Base-by-base conservation (phyloP, 2,888 invertebrate species). In the Spialia ferax region DNA sequence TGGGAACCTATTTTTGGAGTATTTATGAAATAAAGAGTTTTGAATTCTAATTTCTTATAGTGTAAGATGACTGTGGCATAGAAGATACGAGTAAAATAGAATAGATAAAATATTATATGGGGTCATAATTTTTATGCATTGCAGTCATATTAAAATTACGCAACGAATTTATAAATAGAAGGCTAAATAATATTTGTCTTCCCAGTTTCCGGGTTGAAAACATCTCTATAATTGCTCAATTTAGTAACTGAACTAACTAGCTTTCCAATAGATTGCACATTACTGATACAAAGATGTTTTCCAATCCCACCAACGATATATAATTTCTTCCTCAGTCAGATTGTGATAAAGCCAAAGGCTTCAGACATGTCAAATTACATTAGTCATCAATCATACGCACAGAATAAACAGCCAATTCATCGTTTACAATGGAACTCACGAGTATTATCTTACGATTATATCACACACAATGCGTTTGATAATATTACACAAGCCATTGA, bases 401-500 rank as follows among this genome's bases (percentile, higher is more conserved):
- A 56, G n/a, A 32, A 55, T 45, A 45, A 48, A 56, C 64, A 56
- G 64, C 26, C 64, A 64, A 64, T 64, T 45, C 64, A 57, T 35
- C n/a, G 11, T 50, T 0, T 18, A 64, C 64, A 64, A 64, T 68
- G 66, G 63, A 29, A 69, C 70, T 70, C 67, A 68, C 55, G 60
- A 67, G 68, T 68, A 71, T 68, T 66, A 69, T 57, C 68, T 26
- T 69, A 35, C 56, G 64, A 70, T 75, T 74, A 75, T 75, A 63
- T 72, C 74, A 73, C 70, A 69, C 50, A 71, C 71, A 70, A 71
- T 70, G 59, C 63, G 52, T 73, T 35, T 69, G 68, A 68, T 69
- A 63, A 67, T 38, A 59, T 74, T 75, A 70, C 72, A 56, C 70
- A 74, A 75, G 54, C 69, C 54, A 67, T 69, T 66, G 64, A 69